Evolutionary conservation across 1,140 invertebrate genomes (phyloP).

Genomic region (Procambarus clarkii): DNA sequence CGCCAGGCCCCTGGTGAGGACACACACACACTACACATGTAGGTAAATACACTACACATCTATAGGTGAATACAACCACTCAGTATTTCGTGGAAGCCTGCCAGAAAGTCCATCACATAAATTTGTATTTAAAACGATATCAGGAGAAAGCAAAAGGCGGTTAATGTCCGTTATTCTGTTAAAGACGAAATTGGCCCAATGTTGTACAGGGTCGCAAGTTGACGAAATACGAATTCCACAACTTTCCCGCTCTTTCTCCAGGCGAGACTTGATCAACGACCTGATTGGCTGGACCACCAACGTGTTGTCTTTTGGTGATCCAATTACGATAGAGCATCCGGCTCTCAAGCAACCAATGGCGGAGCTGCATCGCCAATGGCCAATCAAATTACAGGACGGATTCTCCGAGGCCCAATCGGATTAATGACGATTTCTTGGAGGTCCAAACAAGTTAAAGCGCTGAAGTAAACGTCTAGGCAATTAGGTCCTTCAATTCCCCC

Average conservation of each 20-base stretch:
- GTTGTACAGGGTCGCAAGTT: too few relatives aligned
- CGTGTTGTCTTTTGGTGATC: conserved; percentile 8
- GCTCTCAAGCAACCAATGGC: conserved; percentile 5
- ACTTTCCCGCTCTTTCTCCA: neutral
- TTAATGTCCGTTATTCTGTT: too few relatives aligned
- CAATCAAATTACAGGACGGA: conserved; percentile 5
- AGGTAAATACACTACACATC: too few relatives aligned
- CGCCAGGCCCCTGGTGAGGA: too few relatives aligned
- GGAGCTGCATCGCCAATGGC: conserved; percentile 8
- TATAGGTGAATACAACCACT: too few relatives aligned
- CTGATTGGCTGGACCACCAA: neutral
- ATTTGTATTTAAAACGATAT: too few relatives aligned
- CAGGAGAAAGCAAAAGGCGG: too few relatives aligned
- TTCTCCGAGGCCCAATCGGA: conserved; percentile 2
- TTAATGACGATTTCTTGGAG: conserved; percentile 7
- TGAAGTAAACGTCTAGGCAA: neutral
- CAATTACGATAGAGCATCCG: conserved; percentile 5
- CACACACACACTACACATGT: too few relatives aligned
- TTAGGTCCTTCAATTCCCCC: neutral
- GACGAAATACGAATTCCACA: too few relatives aligned
- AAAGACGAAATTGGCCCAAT: too few relatives aligned
- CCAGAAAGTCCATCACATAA: too few relatives aligned
- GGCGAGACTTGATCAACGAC: neutral
- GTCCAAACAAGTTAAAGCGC: neutral
- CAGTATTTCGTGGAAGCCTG: too few relatives aligned